These are phyloP conservation scores for Sebastes nivosus DNA, from an alignment of 2,797 vertebrate species.

Conservation along the genomic window DNA sequence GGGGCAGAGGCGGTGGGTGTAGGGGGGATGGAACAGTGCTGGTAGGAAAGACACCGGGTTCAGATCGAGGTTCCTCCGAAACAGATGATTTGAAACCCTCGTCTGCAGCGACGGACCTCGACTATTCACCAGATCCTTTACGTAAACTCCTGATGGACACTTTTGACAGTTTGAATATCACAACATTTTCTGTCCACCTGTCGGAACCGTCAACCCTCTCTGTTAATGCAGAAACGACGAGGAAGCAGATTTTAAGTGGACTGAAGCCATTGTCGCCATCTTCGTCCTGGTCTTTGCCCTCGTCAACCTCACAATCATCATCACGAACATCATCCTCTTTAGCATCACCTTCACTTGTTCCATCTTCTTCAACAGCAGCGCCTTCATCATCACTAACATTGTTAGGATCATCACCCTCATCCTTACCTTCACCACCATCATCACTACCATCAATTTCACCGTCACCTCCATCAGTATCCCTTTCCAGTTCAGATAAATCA, in stretches of 20 bases:
- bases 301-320: neutral
- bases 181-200: conserved; percentile 64
- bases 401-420: neutral
- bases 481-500: conserved; percentile 22
- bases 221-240: conserved; percentile 11
- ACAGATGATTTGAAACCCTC: neutral
- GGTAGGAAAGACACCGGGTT: neutral
- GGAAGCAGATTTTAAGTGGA: conserved; percentile 28
- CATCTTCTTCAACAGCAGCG: neutral
- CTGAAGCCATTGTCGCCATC: conserved; percentile 27
- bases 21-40: conserved; percentile 5
- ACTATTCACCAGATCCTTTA: conserved; percentile 45
- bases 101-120: neutral
- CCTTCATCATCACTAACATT: neutral
- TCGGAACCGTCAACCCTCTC: conserved; percentile 33
- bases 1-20: conserved; percentile 33
- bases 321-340: neutral
- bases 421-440: neutral
- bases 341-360: neutral
- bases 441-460: neutral
- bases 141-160: conserved; percentile 58
- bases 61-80: conserved; percentile 6
- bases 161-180: conserved; percentile 45
- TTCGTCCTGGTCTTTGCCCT: neutral
- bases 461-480: neutral